These are phyloP conservation scores for Propithecus perrieri DNA, from an alignment of 2,797 vertebrate genomes.

Conservation along the genomic window DNA sequence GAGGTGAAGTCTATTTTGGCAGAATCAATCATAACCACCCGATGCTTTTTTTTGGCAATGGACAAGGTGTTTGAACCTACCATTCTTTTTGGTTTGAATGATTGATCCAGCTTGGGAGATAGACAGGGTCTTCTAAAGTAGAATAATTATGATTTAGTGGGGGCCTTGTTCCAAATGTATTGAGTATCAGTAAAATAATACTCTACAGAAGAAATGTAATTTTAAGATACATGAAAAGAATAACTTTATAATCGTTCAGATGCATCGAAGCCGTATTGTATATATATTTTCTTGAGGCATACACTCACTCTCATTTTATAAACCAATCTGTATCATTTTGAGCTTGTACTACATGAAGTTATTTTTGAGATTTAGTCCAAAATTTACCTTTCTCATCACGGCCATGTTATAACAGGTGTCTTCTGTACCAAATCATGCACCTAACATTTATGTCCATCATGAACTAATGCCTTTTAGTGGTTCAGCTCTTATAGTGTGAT, in stretches of 20 bases:
- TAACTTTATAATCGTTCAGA: not conserved
- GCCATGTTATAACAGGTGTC: not conserved
- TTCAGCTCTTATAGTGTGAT: slow-evolving; percentile 55
- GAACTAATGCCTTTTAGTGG: slow-evolving; percentile 66
- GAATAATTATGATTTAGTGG: not conserved
- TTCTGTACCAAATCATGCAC: slow-evolving; percentile 13
- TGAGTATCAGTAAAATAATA: not conserved
- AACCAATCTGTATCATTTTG: not conserved
- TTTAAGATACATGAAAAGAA: slow-evolving; percentile 46
- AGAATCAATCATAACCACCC: not conserved
- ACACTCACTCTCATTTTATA: not conserved
- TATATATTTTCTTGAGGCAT: not conserved
- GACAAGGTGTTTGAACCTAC: not conserved
- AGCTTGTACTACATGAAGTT: not conserved
- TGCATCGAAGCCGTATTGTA: not conserved
- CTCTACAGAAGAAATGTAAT: slow-evolving; percentile 35
- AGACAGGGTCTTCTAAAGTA: not conserved
- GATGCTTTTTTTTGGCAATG: not conserved
- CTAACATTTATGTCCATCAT: slow-evolving; percentile 67
- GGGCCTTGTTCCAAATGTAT: not conserved
- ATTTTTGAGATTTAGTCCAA: not conserved
- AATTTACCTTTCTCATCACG: not conserved
- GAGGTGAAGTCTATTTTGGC: not conserved
- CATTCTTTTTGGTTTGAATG: not conserved
- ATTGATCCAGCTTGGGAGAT: not conserved